Evolutionary conservation across 2,113 vertebrate genomes (phyloP), one percentile per base, ranked within the genome.

Genomic region (Notiomystis cincta): DNA sequence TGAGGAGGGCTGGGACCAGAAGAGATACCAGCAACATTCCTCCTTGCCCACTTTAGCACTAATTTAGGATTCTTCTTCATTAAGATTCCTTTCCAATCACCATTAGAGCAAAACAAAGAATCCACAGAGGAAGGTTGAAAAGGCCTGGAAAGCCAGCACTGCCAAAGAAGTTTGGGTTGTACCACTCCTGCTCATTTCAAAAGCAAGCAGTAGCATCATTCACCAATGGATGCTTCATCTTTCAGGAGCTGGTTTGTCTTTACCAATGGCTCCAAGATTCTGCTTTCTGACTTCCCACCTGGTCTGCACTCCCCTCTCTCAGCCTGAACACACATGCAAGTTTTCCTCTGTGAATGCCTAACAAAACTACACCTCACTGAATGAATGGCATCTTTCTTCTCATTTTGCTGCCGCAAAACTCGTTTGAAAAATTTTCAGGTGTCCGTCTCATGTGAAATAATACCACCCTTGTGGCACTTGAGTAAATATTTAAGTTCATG

Each of bases 261-360:
- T 44, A 61, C 25, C 47, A 44, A 13, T 2, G 54, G 25, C 16
- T 38, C 19, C 47, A 35, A 65, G 15, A 62, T 35, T 13, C 8
- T 1, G 1, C n/a, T 89, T 86, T n/a, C 54, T 21, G 35, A 31
- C 23, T 86, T 65, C 45, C 62, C 45, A 42, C 14, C 42, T 53
- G 9, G 14, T 53, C 27, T 37, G 33, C 15, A 1, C 13, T 53
- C 22, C 31, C 15, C 18, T 53, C 23, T 35, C 37, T 72, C 37
- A 64, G 30, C 6, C 56, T 61, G 56, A 64, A 58, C 3, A 13
- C 0, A 19, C 0, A 0, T 2, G 8, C 15, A 53, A 44, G 31
- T 30, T 48, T 28, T 83, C 25, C 22, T 48, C 45, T 35, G 11
- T 11, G 31, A 70, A 64, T 53, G 50, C 5, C 31, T 19, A 72